Percentiles rank a stretch among this genome's conserved stretches.
phyloP scores from a whole-genome alignment of 2,888 invertebrate genomes.

The Athalia cordata region DNA sequence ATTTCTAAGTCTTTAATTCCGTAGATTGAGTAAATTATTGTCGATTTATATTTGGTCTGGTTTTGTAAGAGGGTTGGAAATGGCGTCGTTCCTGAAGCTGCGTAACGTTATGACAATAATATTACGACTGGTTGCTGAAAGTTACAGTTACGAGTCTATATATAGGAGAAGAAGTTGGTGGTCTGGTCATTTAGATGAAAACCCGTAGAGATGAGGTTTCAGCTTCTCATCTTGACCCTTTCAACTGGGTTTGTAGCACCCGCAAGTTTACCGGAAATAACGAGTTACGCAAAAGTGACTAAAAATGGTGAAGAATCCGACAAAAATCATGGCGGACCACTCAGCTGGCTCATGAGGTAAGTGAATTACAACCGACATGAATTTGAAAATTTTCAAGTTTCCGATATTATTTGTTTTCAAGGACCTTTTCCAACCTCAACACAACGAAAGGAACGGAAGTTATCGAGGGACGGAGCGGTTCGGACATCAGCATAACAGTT shows the following conservation, averaged over 20 bases:
- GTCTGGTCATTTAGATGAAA: slow-evolving; percentile 46
- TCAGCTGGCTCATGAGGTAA: slow-evolving; percentile 55
- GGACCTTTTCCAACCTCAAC: neutral
- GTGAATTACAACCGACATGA: neutral
- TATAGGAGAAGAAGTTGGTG: slow-evolving; percentile 46
- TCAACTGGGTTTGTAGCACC: slow-evolving; percentile 44
- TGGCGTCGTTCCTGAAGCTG: neutral
- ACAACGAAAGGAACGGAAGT: slow-evolving; percentile 3
- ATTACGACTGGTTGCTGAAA: slow-evolving; percentile 38
- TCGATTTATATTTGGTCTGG: neutral
- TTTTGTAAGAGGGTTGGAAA: neutral
- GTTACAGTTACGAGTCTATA: slow-evolving; percentile 66
- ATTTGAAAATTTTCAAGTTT: neutral
- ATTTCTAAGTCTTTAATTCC: neutral
- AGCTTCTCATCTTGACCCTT: slow-evolving; percentile 49
- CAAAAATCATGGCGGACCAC: slow-evolving; percentile 38
- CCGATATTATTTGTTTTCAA: neutral
- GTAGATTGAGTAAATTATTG: too few relatives aligned
- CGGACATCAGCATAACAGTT: slow-evolving; percentile 59
- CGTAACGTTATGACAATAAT: slow-evolving; percentile 51
- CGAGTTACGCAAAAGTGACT: slow-evolving; percentile 62
- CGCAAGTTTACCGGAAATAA: slow-evolving; percentile 55
- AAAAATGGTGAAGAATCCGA: slow-evolving; percentile 55
- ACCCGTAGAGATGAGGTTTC: slow-evolving; percentile 41
- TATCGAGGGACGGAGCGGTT: slow-evolving; percentile 53